Conservation (phyloP, 2,888 invertebrate genomes). For the Scaptomyza caliginosa region DNA sequence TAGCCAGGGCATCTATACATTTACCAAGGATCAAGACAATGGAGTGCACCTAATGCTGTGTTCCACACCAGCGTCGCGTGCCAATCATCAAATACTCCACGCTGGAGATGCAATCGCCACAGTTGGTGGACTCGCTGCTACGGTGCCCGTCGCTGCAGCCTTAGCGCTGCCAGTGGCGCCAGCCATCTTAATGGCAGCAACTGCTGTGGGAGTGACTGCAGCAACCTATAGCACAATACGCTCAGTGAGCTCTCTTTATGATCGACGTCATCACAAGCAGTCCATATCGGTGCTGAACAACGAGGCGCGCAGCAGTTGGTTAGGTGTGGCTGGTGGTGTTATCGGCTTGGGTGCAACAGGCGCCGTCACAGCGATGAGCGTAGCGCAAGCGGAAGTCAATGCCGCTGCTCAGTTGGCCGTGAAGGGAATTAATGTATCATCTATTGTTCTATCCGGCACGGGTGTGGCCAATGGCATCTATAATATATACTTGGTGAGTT, state of each 20-base stretch:
- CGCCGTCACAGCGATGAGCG: conserved; percentile 62
- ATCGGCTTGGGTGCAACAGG: conserved; percentile 67
- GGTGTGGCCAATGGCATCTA: conserved; percentile 72
- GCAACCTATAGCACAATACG: conserved; percentile 71
- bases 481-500: conserved; percentile 65
- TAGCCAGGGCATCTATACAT: conserved; percentile 81
- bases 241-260: conserved; percentile 55
- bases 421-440: conserved; percentile 74
- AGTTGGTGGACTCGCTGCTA: conserved; percentile 67
- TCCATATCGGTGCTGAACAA: conserved; percentile 59
- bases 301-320: conserved; percentile 73
- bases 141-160: conserved; percentile 54
- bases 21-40: conserved; percentile 36
- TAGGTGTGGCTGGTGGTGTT: conserved; percentile 75
- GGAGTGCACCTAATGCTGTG: conserved; percentile 68
- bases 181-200: conserved; percentile 59
- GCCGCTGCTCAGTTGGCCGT: conserved; percentile 66
- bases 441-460: conserved; percentile 73
- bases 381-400: conserved; percentile 48
- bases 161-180: conserved; percentile 59
- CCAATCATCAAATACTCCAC: conserved; percentile 42
- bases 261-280: conserved; percentile 72
- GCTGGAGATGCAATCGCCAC: conserved; percentile 69
- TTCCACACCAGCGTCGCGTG: conserved; percentile 66
- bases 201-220: conserved; percentile 54